Evolutionary conservation across 2,113 vertebrate genomes (phyloP).

Genomic region (Columba livia): DNA sequence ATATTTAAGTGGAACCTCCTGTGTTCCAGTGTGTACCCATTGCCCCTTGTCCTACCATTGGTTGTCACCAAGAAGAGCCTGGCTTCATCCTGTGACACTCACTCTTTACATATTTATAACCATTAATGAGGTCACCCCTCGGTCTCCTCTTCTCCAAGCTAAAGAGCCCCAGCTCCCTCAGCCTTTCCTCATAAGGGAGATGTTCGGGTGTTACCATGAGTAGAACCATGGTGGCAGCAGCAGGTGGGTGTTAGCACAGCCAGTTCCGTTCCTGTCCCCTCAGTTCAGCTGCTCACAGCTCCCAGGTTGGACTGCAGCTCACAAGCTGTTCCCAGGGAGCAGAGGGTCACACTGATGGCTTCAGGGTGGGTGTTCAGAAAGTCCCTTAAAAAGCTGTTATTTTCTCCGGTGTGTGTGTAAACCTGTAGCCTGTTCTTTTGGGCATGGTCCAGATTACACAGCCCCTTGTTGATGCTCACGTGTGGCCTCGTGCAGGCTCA

Average conservation of each 20-base stretch:
- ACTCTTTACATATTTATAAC: too few species aligned
- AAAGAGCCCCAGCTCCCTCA: too few species aligned
- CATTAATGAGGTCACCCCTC: too few species aligned
- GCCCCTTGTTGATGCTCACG: neutral
- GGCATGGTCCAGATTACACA: rapidly evolving
- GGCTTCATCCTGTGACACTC: too few species aligned
- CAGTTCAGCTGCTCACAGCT: rapidly evolving
- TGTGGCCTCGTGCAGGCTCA: neutral
- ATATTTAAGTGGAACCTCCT: too few species aligned
- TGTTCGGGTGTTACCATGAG: rapidly evolving
- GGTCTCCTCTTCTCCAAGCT: too few species aligned
- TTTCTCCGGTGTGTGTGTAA: rapidly evolving
- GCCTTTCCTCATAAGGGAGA: too few species aligned
- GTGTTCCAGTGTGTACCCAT: too few species aligned
- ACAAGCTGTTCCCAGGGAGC: neutral
- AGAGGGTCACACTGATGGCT: rapidly evolving
- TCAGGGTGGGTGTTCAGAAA: neutral
- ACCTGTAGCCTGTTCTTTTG: neutral
- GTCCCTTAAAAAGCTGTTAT: rapidly evolving
- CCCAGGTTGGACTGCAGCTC: neutral
- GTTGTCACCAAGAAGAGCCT: too few species aligned
- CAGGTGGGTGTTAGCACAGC: neutral
- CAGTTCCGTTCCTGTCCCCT: rapidly evolving
- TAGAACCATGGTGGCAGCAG: rapidly evolving
- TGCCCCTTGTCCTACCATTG: too few species aligned